phyloP scores from a whole-genome alignment of 2,113 vertebrate species.

The Calonectris borealis region DNA sequence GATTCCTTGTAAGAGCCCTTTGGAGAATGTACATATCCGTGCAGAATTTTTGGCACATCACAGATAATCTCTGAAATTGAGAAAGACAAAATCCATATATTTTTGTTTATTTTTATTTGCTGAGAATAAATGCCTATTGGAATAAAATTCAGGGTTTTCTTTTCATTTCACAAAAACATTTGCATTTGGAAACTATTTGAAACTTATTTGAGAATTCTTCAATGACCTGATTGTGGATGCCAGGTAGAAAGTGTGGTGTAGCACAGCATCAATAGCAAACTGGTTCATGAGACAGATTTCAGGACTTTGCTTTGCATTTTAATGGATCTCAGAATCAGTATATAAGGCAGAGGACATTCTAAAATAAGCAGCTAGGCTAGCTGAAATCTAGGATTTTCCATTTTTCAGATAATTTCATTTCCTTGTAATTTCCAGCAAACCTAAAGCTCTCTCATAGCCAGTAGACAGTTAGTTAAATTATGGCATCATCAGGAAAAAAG shows the following conservation, averaged over 20 bases:
- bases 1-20: slow-evolving; percentile 22
- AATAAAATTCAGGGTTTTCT: background rate
- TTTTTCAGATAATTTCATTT: background rate
- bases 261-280: background rate
- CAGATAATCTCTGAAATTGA: slow-evolving; percentile 64
- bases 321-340: background rate
- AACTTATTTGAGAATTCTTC: background rate
- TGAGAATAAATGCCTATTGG: background rate
- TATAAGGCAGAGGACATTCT: background rate
- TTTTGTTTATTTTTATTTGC: background rate
- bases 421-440: background rate
- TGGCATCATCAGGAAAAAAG: background rate
- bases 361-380: background rate
- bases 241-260: background rate
- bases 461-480: background rate
- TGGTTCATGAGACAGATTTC: background rate
- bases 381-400: background rate
- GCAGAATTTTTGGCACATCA: fast-evolving
- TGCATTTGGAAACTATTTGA: background rate
- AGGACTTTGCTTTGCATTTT: background rate
- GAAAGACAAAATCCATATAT: background rate
- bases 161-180: background rate
- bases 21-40: background rate
- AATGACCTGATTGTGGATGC: background rate
- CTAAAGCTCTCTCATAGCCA: background rate